phyloP scores from a whole-genome alignment of 2,888 invertebrate genomes.

The Cosmia pyralina region DNA sequence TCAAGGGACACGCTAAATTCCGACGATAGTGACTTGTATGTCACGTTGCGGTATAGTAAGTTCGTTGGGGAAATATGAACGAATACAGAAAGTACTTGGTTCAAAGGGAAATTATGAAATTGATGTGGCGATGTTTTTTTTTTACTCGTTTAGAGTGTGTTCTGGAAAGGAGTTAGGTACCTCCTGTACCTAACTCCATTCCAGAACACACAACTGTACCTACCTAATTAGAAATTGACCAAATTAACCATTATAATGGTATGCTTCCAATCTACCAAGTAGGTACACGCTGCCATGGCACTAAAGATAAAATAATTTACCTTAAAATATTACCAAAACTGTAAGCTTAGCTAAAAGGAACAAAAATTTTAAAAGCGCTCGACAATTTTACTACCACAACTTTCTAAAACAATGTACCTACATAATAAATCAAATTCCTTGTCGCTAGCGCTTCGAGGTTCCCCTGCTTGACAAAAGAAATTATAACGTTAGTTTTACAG shows the following conservation, averaged over 20 bases:
- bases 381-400: not conserved
- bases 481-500: conserved; percentile 36
- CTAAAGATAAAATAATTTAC: too few relatives aligned
- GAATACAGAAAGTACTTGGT: conserved; percentile 36
- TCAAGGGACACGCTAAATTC: conserved; percentile 48
- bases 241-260: too few relatives aligned
- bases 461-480: conserved; percentile 27
- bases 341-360: not conserved
- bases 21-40: conserved; percentile 39
- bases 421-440: conserved; percentile 24
- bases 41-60: conserved; percentile 39
- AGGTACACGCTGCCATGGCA: too few relatives aligned
- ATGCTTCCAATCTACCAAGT: too few relatives aligned
- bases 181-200: not conserved
- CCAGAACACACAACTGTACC: not conserved
- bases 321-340: too few relatives aligned
- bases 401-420: conserved; percentile 21
- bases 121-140: not conserved
- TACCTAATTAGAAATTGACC: too few relatives aligned
- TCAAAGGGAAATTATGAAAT: conserved; percentile 18
- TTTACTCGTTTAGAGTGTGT: not conserved
- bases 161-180: too few relatives aligned
- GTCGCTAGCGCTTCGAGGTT: not conserved
- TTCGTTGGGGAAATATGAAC: conserved; percentile 39
- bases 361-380: conserved; percentile 20